A percentile compares a stretch with the other conserved stretches of the same genome.
Conservation (phyloP, 1,140 invertebrate species). For the Pissodes strobi region DNA sequence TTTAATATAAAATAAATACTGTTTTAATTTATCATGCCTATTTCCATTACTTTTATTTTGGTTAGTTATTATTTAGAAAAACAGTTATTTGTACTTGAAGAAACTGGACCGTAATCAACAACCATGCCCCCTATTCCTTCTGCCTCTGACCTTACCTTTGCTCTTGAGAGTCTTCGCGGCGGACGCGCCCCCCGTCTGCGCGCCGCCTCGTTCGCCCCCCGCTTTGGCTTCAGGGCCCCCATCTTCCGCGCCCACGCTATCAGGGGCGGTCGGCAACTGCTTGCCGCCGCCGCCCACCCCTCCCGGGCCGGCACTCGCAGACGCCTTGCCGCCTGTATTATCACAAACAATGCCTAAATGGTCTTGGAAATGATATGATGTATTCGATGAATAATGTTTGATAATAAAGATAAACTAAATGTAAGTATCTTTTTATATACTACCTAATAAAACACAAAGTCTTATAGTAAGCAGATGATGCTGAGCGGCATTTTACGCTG, state of each 20-base stretch:
- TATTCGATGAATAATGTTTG: too few species aligned
- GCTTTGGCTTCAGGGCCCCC: constrained; percentile 62
- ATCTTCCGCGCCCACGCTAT: constrained; percentile 63
- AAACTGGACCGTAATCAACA: constrained; percentile 7
- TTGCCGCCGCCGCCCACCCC: constrained; percentile 59
- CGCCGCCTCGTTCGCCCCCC: constrained; percentile 58
- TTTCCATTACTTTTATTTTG: too few species aligned
- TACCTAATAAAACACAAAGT: too few species aligned
- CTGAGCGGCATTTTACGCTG: too few species aligned
- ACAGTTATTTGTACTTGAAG: background rate
- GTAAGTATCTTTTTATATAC: too few species aligned
- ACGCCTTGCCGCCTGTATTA: constrained; percentile 5
- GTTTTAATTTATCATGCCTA: too few species aligned
- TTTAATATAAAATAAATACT: too few species aligned
- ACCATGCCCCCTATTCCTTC: constrained; percentile 4
- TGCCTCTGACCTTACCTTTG: constrained; percentile 56
- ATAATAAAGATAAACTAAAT: too few species aligned
- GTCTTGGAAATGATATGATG: too few species aligned
- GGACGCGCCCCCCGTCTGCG: constrained; percentile 49
- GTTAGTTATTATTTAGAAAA: background rate
- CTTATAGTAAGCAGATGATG: too few species aligned
- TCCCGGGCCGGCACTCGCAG: constrained; percentile 53
- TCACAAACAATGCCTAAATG: too few species aligned
- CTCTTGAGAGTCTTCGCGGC: constrained; percentile 59
- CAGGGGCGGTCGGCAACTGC: constrained; percentile 59